Percentiles rank a stretch among this genome's conserved stretches.
These are phyloP conservation scores for Catocala fraxini DNA, from an alignment of 2,888 invertebrate genomes.

Conservation along the genomic window DNA sequence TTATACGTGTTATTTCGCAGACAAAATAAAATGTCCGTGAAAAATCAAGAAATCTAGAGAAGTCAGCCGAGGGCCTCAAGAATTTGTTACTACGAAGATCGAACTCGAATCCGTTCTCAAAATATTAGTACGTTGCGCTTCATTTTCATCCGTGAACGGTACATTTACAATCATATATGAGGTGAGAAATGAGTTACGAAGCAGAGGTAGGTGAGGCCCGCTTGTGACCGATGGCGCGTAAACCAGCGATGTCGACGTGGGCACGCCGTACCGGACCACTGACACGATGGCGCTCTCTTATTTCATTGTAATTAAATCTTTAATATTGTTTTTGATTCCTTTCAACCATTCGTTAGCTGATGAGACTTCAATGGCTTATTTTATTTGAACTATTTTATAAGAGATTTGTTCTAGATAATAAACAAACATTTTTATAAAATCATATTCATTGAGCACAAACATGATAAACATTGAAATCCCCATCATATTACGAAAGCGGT, in stretches of 20 bases:
- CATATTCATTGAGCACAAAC: no score
- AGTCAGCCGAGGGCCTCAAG: conserved; percentile 26
- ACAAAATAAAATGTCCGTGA: conserved; percentile 61
- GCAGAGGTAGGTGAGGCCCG: conserved; percentile 31
- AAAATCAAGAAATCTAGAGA: conserved; percentile 49
- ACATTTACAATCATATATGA: neutral
- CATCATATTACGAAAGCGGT: conserved; percentile 13
- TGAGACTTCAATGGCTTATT: neutral
- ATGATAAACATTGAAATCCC: conserved; percentile 3
- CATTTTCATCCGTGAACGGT: neutral
- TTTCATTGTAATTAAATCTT: conserved; percentile 39
- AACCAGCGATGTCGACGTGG: conserved; percentile 40
- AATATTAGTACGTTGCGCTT: conserved; percentile 5
- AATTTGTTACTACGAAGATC: conserved; percentile 31
- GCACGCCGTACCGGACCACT: conserved; percentile 22
- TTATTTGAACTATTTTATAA: neutral
- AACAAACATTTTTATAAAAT: no score
- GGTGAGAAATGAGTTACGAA: conserved; percentile 36
- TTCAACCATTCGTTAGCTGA: neutral
- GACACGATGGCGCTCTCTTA: conserved; percentile 15
- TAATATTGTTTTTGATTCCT: conserved; percentile 21
- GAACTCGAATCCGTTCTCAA: conserved; percentile 31
- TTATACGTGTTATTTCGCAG: conserved; percentile 62
- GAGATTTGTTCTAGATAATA: no score
- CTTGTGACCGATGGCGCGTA: conserved; percentile 60